Evolutionary conservation across 2,888 invertebrate species (phyloP).

Genomic region (Leptinotarsa rubiginosa): DNA sequence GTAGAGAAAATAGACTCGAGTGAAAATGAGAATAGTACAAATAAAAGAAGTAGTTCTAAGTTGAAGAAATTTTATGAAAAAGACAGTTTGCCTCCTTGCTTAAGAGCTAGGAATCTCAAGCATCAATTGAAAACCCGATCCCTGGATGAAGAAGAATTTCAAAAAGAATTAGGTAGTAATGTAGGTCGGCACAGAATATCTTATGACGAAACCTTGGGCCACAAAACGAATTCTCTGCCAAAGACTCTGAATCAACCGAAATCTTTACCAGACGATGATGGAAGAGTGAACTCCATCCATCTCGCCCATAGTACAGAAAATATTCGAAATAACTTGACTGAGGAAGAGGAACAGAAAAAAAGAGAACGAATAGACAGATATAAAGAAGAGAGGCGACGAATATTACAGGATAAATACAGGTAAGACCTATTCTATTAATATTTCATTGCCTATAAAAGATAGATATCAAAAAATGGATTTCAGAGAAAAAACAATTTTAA

Average conservation of each 20-base stretch:
- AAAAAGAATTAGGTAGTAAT: slow-evolving; percentile 73
- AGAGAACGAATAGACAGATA: slow-evolving; percentile 90
- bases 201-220: slow-evolving; percentile 66
- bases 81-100: slow-evolving; percentile 70
- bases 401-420: slow-evolving; percentile 83
- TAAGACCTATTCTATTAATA: slow-evolving; percentile 32
- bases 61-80: slow-evolving; percentile 59
- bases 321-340: slow-evolving; percentile 42
- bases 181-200: slow-evolving; percentile 69
- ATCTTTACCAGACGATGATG: slow-evolving; percentile 65
- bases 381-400: slow-evolving; percentile 89
- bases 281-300: slow-evolving; percentile 57
- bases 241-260: slow-evolving; percentile 72
- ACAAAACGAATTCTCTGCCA: slow-evolving; percentile 69
- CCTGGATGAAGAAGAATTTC: slow-evolving; percentile 80
- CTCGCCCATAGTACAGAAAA: slow-evolving; percentile 61
- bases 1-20: slow-evolving; percentile 25
- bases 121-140: slow-evolving; percentile 76
- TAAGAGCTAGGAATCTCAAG: slow-evolving; percentile 73
- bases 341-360: slow-evolving; percentile 68
- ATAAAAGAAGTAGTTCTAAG: slow-evolving; percentile 42
- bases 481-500: too few species aligned
- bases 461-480: too few species aligned
- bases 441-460: not conserved
- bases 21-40: slow-evolving; percentile 36